Evolutionary conservation across 92 coral and sea anemone genomes (phyloP).

Genomic region (Porites evermanni): DNA sequence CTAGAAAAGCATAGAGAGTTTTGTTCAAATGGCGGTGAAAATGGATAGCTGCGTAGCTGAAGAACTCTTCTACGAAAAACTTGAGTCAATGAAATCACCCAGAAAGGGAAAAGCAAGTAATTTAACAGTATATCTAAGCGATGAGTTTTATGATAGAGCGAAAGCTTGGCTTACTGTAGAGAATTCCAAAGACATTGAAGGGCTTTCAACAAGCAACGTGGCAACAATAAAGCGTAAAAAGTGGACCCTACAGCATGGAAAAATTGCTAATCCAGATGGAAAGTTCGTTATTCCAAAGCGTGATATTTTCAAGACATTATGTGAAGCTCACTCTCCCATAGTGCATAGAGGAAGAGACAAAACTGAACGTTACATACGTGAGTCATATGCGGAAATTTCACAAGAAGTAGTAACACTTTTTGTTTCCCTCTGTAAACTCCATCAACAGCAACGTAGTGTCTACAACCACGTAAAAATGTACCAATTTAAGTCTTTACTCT

Average conservation of each 20-base stretch:
- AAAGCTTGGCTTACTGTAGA: slow-evolving; percentile 9
- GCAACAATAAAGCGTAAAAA: slow-evolving; percentile 28
- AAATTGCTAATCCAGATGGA: slow-evolving; percentile 17
- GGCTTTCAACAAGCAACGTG: slow-evolving; percentile 14
- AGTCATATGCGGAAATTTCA: slow-evolving; percentile 49
- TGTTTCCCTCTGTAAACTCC: slow-evolving; percentile 37
- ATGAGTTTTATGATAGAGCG: slow-evolving; percentile 40
- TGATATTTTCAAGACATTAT: slow-evolving; percentile 17
- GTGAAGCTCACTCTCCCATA: slow-evolving; percentile 36
- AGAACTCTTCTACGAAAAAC: slow-evolving; percentile 43
- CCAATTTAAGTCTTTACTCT: no score
- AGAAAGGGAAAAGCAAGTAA: slow-evolving; percentile 33
- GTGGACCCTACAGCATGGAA: slow-evolving; percentile 44
- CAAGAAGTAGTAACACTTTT: slow-evolving; percentile 46
- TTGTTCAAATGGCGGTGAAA: slow-evolving; percentile 18
- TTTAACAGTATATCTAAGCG: slow-evolving; percentile 20
- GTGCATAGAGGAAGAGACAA: slow-evolving; percentile 60
- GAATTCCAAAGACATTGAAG: slow-evolving; percentile 4
- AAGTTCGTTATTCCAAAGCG: slow-evolving; percentile 35
- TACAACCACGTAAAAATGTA: slow-evolving; percentile 10
- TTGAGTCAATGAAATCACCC: slow-evolving; percentile 30
- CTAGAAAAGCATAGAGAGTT: not conserved
- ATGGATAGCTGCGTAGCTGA: slow-evolving; percentile 38
- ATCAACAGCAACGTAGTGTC: slow-evolving; percentile 30
- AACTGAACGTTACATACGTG: slow-evolving; percentile 15